Evolutionary conservation across 2,113 vertebrate species (phyloP).

Genomic region (Caranx melampygus): DNA sequence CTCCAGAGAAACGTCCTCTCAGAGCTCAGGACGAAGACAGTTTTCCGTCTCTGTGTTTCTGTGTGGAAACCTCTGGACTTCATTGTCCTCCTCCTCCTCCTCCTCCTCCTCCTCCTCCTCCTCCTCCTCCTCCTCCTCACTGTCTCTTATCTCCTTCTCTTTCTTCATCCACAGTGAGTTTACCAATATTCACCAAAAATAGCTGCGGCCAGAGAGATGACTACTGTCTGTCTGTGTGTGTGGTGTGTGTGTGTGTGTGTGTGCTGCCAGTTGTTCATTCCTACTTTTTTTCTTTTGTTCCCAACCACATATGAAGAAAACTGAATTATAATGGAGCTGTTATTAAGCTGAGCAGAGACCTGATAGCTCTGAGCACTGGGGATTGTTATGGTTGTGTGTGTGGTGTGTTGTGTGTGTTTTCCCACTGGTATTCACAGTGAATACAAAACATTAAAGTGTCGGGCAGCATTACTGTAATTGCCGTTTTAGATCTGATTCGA

Average conservation of each 20-base stretch:
- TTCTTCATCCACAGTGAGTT: slow-evolving; percentile 30
- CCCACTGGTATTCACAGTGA: slow-evolving; percentile 42
- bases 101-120: not conserved
- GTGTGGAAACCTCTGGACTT: slow-evolving; percentile 40
- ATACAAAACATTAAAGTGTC: slow-evolving; percentile 65
- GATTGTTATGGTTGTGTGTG: slow-evolving; percentile 19
- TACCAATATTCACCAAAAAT: slow-evolving; percentile 49
- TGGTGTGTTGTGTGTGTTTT: slow-evolving; percentile 34
- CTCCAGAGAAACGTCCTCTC: slow-evolving; percentile 23
- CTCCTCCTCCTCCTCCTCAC: slow-evolving; percentile 22
- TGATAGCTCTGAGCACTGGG: slow-evolving; percentile 11
- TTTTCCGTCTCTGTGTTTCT: not conserved
- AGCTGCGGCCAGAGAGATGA: slow-evolving; percentile 33
- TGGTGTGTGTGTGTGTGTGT: slow-evolving; percentile 37
- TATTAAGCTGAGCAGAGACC: slow-evolving; percentile 46
- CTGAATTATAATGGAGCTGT: slow-evolving; percentile 49
- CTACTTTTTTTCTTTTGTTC: slow-evolving; percentile 18
- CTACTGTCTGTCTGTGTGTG: slow-evolving; percentile 46
- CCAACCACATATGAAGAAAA: slow-evolving; percentile 58
- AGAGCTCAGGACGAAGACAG: not conserved
- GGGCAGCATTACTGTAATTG: slow-evolving; percentile 59
- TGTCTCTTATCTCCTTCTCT: slow-evolving; percentile 29
- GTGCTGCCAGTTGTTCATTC: slow-evolving; percentile 34
- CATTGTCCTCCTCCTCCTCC: not conserved
- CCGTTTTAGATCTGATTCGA: slow-evolving; percentile 67